A percentile compares a stretch with the other conserved stretches of the same genome.
These are phyloP conservation scores for Periophthalmodon schlosseri DNA, from an alignment of 2,113 vertebrate species.

Conservation along the genomic window DNA sequence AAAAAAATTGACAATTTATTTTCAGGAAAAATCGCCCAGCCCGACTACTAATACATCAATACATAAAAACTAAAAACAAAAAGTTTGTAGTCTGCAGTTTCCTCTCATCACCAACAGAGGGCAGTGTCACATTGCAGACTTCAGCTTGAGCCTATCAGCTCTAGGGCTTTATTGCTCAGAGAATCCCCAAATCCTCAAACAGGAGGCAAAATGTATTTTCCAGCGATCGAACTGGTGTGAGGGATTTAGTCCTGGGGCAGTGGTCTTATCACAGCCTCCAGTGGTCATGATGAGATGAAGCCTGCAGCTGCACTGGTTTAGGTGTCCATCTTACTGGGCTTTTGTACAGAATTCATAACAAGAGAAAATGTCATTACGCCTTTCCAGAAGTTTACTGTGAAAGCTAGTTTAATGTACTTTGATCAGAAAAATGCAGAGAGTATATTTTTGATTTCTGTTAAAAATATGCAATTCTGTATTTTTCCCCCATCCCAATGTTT, in stretches of 20 bases:
- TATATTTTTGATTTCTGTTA: too few species aligned
- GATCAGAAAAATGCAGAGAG: background rate
- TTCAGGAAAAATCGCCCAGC: too few species aligned
- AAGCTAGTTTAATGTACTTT: background rate
- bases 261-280: constrained; percentile 10
- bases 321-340: background rate
- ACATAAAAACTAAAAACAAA: background rate
- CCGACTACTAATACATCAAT: background rate
- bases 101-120: constrained; percentile 47
- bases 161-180: constrained; percentile 7
- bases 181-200: constrained; percentile 30
- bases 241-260: constrained; percentile 11
- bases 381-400: background rate
- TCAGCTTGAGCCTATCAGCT: background rate
- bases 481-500: too few species aligned
- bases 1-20: too few species aligned
- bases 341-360: background rate
- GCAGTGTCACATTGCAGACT: constrained; percentile 49
- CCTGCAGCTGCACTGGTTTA: background rate
- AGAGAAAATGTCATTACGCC: background rate
- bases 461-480: too few species aligned
- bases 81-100: constrained; percentile 26
- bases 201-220: constrained; percentile 21
- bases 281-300: constrained; percentile 1
- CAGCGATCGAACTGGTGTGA: background rate